Conservation (phyloP, 2,797 vertebrate species). For the Peromyscus aztecus region DNA sequence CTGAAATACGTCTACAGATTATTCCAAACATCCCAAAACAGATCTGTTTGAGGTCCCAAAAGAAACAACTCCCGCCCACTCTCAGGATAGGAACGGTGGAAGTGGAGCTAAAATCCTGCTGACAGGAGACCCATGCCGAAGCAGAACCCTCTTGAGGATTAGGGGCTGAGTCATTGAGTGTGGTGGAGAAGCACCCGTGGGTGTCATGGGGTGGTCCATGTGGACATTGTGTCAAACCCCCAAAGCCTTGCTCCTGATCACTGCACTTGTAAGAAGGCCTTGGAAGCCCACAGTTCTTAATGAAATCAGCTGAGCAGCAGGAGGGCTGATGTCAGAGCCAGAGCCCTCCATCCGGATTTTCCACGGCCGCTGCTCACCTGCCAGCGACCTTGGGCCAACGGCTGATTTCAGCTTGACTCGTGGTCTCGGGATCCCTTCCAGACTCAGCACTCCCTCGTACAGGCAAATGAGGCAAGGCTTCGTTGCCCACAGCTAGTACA, state of each 20-base stretch:
- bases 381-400: not conserved
- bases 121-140: rapidly evolving
- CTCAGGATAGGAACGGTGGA: not conserved
- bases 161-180: not conserved
- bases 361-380: not conserved
- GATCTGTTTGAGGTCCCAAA: not conserved
- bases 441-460: not conserved
- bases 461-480: not conserved
- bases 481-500: not conserved
- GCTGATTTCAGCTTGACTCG: not conserved
- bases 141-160: not conserved
- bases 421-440: not conserved
- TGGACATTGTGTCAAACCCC: not conserved
- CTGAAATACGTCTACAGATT: not conserved
- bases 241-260: not conserved
- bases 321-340: not conserved
- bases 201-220: not conserved
- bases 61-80: not conserved
- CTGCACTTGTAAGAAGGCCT: not conserved
- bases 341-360: not conserved
- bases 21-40: not conserved
- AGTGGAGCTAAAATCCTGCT: not conserved
- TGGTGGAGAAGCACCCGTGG: not conserved
- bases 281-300: not conserved
- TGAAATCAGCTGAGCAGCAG: not conserved